phyloP scores from a whole-genome alignment of 2,113 vertebrate genomes.

The Cinclus mexicanus region DNA sequence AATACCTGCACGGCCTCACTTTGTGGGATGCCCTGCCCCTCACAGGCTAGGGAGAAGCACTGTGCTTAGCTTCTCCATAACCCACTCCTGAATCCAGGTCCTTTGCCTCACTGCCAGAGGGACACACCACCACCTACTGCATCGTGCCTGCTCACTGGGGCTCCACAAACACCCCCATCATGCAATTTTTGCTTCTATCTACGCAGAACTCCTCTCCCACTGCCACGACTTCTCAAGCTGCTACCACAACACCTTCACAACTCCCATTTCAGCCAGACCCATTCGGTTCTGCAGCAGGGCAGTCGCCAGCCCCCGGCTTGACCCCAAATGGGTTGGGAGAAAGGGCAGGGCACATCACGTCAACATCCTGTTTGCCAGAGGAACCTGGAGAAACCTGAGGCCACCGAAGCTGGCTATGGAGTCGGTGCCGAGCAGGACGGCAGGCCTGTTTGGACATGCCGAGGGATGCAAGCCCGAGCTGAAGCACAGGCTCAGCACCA shows the following conservation, averaged over 20 bases:
- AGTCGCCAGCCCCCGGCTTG: accelerated
- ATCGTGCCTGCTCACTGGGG: accelerated
- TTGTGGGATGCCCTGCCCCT: neutral
- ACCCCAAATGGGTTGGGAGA: accelerated
- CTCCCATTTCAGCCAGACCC: neutral
- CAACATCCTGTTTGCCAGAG: neutral
- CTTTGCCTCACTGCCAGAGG: neutral
- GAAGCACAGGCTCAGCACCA: neutral
- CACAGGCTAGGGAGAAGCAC: neutral
- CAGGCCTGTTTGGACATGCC: neutral
- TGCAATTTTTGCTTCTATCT: accelerated
- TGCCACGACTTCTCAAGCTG: neutral
- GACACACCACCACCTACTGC: neutral
- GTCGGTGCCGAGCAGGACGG: accelerated
- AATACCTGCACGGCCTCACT: accelerated
- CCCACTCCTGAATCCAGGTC: accelerated
- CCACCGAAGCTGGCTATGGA: neutral
- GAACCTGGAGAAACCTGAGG: neutral
- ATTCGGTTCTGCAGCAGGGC: neutral
- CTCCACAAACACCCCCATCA: accelerated
- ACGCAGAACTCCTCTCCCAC: neutral
- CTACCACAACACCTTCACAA: neutral
- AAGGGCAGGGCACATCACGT: neutral
- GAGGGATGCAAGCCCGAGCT: neutral
- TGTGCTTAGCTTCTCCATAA: accelerated